These are phyloP conservation scores for Poeciliopsis turneri DNA, from an alignment of 2,797 vertebrate species.

Conservation along the genomic window DNA sequence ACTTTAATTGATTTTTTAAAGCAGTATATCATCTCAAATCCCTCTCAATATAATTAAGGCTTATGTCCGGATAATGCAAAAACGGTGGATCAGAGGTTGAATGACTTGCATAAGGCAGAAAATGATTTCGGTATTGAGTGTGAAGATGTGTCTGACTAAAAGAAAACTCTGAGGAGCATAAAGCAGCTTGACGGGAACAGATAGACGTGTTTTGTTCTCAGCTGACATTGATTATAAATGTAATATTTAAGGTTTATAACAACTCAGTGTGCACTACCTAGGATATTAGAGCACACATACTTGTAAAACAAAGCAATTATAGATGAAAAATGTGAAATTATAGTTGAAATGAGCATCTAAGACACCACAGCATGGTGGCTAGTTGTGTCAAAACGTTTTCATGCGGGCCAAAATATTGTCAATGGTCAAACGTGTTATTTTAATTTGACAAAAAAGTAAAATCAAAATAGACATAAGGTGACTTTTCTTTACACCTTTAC, in stretches of 20 bases:
- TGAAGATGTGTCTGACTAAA: constrained; percentile 26
- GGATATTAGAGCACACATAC: not conserved
- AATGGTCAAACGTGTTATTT: not conserved
- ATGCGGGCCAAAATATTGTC: not conserved
- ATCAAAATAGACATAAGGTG: not conserved
- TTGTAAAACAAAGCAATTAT: not conserved
- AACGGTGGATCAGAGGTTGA: constrained; percentile 73
- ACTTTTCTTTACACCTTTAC: not conserved
- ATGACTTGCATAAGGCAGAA: constrained; percentile 63
- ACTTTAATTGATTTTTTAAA: constrained; percentile 70
- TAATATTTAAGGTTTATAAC: not conserved
- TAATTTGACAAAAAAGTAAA: not conserved
- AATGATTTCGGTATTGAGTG: constrained; percentile 55
- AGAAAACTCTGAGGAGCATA: constrained; percentile 28
- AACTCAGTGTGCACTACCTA: not conserved
- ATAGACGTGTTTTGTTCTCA: not conserved
- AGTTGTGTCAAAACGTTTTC: not conserved
- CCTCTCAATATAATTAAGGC: constrained; percentile 75
- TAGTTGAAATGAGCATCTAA: not conserved
- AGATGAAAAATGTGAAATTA: not conserved
- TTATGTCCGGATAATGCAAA: constrained; percentile 71
- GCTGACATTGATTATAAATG: not conserved
- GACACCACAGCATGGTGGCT: no score
- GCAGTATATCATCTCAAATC: constrained; percentile 74
- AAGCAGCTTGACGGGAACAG: constrained; percentile 9